Base-by-base conservation (phyloP, 2,888 invertebrate species). In the Aspidapion aeneum region DNA sequence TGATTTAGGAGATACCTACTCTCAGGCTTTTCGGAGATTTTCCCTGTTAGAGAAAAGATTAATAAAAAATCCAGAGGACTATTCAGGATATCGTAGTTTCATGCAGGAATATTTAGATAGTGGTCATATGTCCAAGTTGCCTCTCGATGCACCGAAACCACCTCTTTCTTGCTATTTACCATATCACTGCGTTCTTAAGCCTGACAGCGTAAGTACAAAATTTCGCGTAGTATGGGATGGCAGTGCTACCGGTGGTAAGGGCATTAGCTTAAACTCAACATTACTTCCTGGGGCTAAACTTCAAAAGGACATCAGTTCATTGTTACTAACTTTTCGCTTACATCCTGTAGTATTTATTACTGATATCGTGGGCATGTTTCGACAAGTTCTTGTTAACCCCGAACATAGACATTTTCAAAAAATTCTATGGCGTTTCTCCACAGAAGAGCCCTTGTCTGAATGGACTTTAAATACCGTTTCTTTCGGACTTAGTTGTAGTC, bases 111-210 rank as follows among this genome's bases (percentile, higher is more conserved):
- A 61, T 49, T 16, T 57, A 21, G 20, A 62, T 12, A 21, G 12
- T 21, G 18, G 35, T 55, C 60, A 63, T 35, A 60, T 63, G 63
- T n/a, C 50, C n/a, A 21, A 56, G 16, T 12, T 63, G 54, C 2
- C 19, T 16, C 17, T 12, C 12, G 19, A 49, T n/a, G 35, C 5
- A 9, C 48, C 2, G 22, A 50, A 20, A 12, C 50, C 16, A 12
- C 49, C 49, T 12, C 21, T 58, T 17, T 21, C 21, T 2, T 56
- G 52, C 55, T 68, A 57, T 21, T 35, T 68, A n/a, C 66, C 66
- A 2, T 61, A 66, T 55, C 63, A 61, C 22, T 62, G 55, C 51
- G 57, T 67, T 0, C 9, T 63, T n/a, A 57, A 54, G 21, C 63
- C 66, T 2, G 57, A 63, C 1, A 66, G 59, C 18, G 52, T 57